These are phyloP conservation scores for Eudemis profundana DNA, from an alignment of 2,888 invertebrate species.

Conservation along the genomic window DNA sequence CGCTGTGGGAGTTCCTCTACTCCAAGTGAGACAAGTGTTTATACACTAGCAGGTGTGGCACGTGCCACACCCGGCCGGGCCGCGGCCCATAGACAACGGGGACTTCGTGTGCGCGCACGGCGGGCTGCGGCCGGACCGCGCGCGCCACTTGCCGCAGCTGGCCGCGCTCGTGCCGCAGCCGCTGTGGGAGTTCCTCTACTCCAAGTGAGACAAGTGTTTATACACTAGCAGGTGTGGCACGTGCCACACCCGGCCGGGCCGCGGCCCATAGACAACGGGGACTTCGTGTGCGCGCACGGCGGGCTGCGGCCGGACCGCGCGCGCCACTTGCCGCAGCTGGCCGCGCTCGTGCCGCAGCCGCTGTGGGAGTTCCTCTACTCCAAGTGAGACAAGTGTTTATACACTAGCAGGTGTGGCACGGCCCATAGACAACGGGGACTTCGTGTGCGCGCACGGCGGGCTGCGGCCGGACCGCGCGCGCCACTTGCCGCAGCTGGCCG, in stretches of 20 bases:
- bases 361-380: constrained; percentile 75
- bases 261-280: too few relatives aligned
- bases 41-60: too few relatives aligned
- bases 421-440: too few relatives aligned
- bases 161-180: constrained; percentile 91
- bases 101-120: constrained; percentile 97
- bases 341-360: constrained; percentile 84
- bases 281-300: not conserved
- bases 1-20: constrained; percentile 93
- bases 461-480: constrained; percentile 88
- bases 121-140: constrained; percentile 92
- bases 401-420: too few relatives aligned
- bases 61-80: too few relatives aligned
- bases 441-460: constrained; percentile 84
- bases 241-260: too few relatives aligned
- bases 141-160: constrained; percentile 88
- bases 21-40: constrained; percentile 91
- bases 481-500: constrained; percentile 89
- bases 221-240: too few relatives aligned
- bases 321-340: not conserved
- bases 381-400: too few relatives aligned
- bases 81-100: too few relatives aligned
- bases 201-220: too few relatives aligned
- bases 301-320: constrained; percentile 73
- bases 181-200: constrained; percentile 93